Conservation (phyloP, 2,888 invertebrate genomes). For the Drosophila macrospina region DNA sequence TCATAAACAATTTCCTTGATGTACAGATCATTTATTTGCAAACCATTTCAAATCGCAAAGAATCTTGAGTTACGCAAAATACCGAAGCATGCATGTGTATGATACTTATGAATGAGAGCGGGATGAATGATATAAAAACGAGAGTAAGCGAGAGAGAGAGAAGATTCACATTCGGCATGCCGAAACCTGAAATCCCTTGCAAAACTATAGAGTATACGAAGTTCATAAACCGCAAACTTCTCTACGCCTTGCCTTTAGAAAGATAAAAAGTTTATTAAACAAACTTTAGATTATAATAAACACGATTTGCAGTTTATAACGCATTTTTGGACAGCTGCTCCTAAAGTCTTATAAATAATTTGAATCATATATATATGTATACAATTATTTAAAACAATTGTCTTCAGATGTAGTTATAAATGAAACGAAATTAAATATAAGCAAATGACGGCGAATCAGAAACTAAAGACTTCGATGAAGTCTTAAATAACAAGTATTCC, state of each 20-base stretch:
- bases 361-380: not conserved
- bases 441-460: not conserved
- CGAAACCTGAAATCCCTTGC: not conserved
- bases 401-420: not conserved
- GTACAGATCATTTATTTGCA: not conserved
- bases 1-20: not conserved
- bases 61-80: not conserved
- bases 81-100: not conserved
- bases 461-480: not conserved
- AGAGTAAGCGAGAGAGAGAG: slow-evolving; percentile 1
- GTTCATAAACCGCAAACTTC: not conserved
- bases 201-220: not conserved
- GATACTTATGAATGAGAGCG: slow-evolving; percentile 2
- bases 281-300: not conserved
- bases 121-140: not conserved
- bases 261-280: not conserved
- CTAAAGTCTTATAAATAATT: not conserved
- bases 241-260: not conserved
- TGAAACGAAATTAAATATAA: not conserved
- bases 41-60: not conserved
- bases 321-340: not conserved
- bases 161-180: slow-evolving; percentile 1
- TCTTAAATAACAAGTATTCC: not conserved
- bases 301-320: not conserved
- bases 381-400: not conserved